Percentiles rank a stretch among this genome's conserved stretches.
Evolutionary conservation across 2,113 vertebrate genomes (phyloP).

Genomic region (Cercopithecus mona): DNA sequence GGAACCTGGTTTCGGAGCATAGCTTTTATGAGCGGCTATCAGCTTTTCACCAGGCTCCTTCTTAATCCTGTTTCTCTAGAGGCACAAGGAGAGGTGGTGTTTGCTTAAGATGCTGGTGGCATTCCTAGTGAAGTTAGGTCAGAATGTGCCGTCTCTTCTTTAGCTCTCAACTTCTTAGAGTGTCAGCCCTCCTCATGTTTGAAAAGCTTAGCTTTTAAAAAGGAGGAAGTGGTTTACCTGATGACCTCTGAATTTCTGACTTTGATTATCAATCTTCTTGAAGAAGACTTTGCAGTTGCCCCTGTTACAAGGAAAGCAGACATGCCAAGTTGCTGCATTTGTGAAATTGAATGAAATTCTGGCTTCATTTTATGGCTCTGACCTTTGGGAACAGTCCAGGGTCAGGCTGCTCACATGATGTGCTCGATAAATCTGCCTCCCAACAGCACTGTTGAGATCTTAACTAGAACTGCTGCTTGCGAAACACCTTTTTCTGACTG

Average conservation of each 20-base stretch:
- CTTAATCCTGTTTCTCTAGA: neutral
- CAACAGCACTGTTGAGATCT: neutral
- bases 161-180: neutral
- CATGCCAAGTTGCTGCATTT: constrained; percentile 26
- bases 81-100: neutral
- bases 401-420: neutral
- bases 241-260: constrained; percentile 64
- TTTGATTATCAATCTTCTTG: constrained; percentile 63
- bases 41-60: neutral
- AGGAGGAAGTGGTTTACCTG: constrained; percentile 51
- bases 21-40: neutral
- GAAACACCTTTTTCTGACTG: constrained; percentile 18
- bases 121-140: neutral
- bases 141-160: neutral
- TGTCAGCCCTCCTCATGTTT: neutral
- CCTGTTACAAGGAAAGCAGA: constrained; percentile 23
- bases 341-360: constrained; percentile 9
- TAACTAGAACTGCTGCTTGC: neutral
- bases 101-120: neutral
- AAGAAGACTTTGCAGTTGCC: constrained; percentile 63
- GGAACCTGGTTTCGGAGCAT: neutral
- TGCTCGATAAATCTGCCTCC: neutral
- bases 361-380: neutral
- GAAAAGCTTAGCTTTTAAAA: neutral
- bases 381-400: constrained; percentile 4